Evolutionary conservation across 2,888 invertebrate species (phyloP), one percentile per base, ranked within the genome.

Genomic region (Spilarctia lutea): DNA sequence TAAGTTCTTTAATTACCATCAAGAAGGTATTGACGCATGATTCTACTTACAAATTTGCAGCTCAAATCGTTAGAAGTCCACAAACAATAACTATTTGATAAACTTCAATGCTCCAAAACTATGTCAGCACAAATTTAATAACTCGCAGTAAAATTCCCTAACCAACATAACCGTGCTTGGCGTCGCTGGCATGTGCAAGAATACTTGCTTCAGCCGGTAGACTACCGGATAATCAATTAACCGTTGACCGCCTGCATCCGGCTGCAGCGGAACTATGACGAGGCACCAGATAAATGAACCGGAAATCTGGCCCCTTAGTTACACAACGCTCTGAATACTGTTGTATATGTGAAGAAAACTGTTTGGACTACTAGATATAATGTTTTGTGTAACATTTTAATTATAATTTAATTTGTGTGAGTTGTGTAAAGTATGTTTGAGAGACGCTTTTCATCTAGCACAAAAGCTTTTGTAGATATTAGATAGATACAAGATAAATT

Each of bases 201-300:
- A 80, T 79, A 78, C 72, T 72, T 74, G 75, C 75, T 82, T 76
- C 83, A 80, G 84, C 85, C 87, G 86, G 87, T 86, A 89, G 89
- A 90, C 89, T 89, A 85, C 91, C 92, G 94, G 93, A 93, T 94
- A 93, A 94, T 94, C 93, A 94, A 95, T 95, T 94, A 94, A 91
- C 92, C 90, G 92, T 87, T 93, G 94, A 93, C 94, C 93, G 94
- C 91, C 87, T 92, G 92, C 94, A 92, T 93, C 93, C 94, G 92
- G 91, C 87, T 93, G 93, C 92, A 91, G 80, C 91, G 91, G 92
- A 93, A 91, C 91, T 91, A 91, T 92, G 93, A 93, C 90, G 92
- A 91, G 90, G 89, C 91, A 88, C 86, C 87, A 89, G 91, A 92
- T 93, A 93, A 94, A 94, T 93, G 90, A 85, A 88, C 88, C 90